Percentiles rank a stretch among this genome's conserved stretches.
These are phyloP conservation scores for Desmodus rotundus DNA, from an alignment of 2,113 vertebrate genomes.

Conservation along the genomic window DNA sequence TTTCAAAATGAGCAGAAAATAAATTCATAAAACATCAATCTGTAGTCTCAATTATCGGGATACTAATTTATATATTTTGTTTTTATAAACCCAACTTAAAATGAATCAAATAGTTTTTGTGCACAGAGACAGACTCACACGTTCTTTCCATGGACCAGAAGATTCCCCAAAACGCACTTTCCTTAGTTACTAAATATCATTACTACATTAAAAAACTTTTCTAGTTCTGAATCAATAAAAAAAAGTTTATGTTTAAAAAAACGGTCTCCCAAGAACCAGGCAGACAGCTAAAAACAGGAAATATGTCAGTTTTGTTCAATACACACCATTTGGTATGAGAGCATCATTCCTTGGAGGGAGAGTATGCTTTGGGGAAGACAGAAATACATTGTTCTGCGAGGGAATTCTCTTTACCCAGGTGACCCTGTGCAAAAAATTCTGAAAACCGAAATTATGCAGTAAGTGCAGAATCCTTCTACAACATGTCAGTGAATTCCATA, in stretches of 20 bases:
- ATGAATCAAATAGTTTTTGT: conserved; percentile 23
- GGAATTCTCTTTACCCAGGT: background rate
- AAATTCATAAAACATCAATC: background rate
- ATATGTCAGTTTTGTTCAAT: background rate
- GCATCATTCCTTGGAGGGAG: background rate
- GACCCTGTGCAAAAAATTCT: background rate
- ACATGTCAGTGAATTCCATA: background rate
- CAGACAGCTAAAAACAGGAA: background rate
- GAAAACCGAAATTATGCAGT: conserved; percentile 2
- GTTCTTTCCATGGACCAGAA: background rate
- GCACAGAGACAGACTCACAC: background rate
- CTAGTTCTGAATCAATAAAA: conserved; percentile 29
- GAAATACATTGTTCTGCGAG: background rate
- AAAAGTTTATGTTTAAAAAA: background rate
- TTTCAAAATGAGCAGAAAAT: background rate
- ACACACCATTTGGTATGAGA: background rate
- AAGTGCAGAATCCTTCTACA: background rate
- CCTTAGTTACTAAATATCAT: background rate
- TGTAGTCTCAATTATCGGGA: background rate
- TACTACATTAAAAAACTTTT: background rate
- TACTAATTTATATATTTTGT: background rate
- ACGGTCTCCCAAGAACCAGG: background rate
- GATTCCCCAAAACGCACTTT: background rate
- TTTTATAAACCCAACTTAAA: background rate
- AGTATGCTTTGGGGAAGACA: background rate